Evolutionary conservation across 2,113 vertebrate genomes (phyloP).

Genomic region (Aviceda subcristata): DNA sequence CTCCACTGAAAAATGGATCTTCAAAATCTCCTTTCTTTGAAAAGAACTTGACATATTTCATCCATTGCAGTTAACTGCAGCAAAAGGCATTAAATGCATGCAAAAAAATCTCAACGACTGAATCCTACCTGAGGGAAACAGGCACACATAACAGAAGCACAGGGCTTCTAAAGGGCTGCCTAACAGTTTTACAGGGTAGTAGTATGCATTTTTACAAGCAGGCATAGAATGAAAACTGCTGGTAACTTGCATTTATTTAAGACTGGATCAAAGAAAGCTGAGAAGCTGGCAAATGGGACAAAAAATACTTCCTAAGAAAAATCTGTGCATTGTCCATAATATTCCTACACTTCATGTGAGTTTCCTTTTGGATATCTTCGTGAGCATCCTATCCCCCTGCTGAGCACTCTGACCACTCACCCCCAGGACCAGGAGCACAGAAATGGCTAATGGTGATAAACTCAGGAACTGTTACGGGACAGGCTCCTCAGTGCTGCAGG

Average conservation of each 20-base stretch:
- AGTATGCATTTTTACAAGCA: neutral
- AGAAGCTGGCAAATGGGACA: neutral
- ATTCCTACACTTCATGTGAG: neutral
- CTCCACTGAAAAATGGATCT: neutral
- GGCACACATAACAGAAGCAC: neutral
- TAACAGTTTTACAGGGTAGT: neutral
- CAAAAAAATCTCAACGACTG: neutral
- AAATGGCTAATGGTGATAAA: neutral
- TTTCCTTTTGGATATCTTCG: neutral
- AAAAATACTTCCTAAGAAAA: neutral
- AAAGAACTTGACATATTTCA: neutral
- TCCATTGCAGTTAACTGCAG: neutral
- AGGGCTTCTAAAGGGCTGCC: neutral
- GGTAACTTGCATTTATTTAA: neutral
- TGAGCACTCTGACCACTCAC: neutral
- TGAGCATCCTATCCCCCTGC: neutral
- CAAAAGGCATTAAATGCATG: neutral
- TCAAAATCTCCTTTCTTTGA: neutral
- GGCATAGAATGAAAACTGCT: neutral
- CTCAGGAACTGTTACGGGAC: neutral
- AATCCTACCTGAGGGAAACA: neutral
- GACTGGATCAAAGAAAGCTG: neutral
- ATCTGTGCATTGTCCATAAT: neutral
- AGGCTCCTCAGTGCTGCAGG: neutral
- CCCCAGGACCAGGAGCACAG: neutral